Percentiles rank a stretch among this genome's conserved stretches.
Conservation (phyloP, 2,888 invertebrate genomes). For the Cremastinae sp. region DNA sequence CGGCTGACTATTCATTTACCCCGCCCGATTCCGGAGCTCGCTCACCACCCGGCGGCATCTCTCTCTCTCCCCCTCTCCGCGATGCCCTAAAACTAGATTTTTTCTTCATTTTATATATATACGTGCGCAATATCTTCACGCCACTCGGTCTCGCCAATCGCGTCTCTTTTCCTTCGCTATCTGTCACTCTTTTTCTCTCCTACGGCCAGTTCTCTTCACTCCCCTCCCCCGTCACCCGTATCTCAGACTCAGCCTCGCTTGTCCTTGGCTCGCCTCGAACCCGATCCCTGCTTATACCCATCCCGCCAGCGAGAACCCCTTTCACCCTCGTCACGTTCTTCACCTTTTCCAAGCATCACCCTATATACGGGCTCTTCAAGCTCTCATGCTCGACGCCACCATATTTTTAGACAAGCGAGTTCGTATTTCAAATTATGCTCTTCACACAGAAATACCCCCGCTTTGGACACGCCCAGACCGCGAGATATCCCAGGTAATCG, state of each 20-base stretch:
- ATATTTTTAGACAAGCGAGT: constrained; percentile 69
- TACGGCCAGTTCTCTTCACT: too few species aligned
- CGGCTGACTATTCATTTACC: constrained; percentile 37
- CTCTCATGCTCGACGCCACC: constrained; percentile 57
- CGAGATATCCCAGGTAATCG: constrained; percentile 57
- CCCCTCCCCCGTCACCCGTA: too few species aligned
- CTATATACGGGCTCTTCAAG: constrained; percentile 44
- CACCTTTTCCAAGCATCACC: constrained; percentile 23
- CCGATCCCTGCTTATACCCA: too few species aligned
- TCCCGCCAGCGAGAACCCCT: constrained; percentile 8
- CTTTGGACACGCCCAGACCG: constrained; percentile 20
- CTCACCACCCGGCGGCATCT: too few species aligned
- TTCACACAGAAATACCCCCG: constrained; percentile 20
- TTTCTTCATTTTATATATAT: constrained; percentile 7
- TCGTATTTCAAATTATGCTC: constrained; percentile 68
- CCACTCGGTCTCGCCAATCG: constrained; percentile 22
- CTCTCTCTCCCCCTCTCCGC: constrained; percentile 34
- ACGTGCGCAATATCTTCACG: constrained; percentile 5
- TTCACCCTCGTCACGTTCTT: constrained; percentile 51
- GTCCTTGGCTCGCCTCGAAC: constrained; percentile 33
- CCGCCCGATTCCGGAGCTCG: too few species aligned
- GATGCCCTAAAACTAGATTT: too few species aligned
- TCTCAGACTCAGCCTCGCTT: constrained; percentile 16
- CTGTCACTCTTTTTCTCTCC: constrained; percentile 40
- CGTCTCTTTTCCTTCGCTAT: constrained; percentile 44